Evolutionary conservation across 1,140 invertebrate genomes (phyloP), one percentile per base, ranked within the genome.

Genomic region (Drosophila kikkawai): DNA sequence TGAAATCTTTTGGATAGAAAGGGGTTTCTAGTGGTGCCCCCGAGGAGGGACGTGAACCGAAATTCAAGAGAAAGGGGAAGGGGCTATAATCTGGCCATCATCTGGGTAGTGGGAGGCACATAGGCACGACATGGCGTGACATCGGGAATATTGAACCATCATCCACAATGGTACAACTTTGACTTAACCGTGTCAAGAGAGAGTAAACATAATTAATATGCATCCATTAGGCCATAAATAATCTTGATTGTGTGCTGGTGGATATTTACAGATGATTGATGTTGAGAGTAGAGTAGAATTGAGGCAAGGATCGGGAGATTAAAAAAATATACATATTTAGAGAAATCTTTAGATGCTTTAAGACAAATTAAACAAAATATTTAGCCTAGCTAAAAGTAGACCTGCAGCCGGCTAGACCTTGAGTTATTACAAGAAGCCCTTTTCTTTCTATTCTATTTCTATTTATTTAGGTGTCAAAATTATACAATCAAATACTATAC

Each of bases 1-100:
- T 87, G 84, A 87, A 87, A 88, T 53, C 64, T 88, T 51, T 55
- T 55, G 59, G 70, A 70, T 83, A 86, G 80, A 84, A 84, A 84
- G 78, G 82, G 78, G 58, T 75, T 75, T 75, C 70, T 56, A 64
- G 58, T 32, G 63, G 48, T 51, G 50, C 63, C 39, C 63, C 63
- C 48, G 63, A 32, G 48, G 22, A 55, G 65, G 65, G 34, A 45
- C 7, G 15, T 36, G 2, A 26, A 26, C 13, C 15, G 39, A 48
- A 48, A 67, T 22, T 37, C 15, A 32, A 19, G 34, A 50, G 67
- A 51, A 55, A 68, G 50, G 67, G 47, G 26, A 29, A 29, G 26
- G 39, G 29, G 12, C 36, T 26, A 7, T 39, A 56, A 56, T 56
- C 53, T 69, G 36, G 36, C 26, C 39, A 17, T 29, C 19, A 56